Percentiles rank a stretch among this genome's conserved stretches.
Conservation (phyloP, 2,113 vertebrate genomes). For the Poicephalus gulielmi region DNA sequence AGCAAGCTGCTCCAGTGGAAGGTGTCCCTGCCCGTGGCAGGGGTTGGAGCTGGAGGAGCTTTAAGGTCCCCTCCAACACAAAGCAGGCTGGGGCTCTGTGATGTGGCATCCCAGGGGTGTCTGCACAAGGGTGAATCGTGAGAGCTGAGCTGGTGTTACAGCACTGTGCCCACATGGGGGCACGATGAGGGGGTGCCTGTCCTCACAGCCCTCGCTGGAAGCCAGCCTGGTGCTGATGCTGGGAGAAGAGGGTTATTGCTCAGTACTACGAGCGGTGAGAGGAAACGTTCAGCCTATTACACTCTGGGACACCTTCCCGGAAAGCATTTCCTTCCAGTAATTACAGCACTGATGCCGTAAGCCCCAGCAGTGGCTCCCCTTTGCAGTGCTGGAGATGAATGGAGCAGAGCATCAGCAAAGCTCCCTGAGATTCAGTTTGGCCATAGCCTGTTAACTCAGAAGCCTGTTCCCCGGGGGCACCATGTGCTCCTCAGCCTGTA, state of each 20-base stretch:
- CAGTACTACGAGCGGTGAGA: neutral
- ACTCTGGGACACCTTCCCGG: slow-evolving; percentile 35
- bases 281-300: neutral
- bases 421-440: neutral
- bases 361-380: neutral
- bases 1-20: too few relatives aligned
- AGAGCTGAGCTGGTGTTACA: neutral
- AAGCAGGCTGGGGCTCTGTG: neutral
- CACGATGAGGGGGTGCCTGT: rapidly evolving
- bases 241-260: neutral
- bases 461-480: neutral
- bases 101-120: neutral
- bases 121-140: neutral
- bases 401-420: neutral
- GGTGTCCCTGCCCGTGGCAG: too few relatives aligned
- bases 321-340: neutral
- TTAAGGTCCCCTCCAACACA: neutral
- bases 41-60: too few relatives aligned
- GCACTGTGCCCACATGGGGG: rapidly evolving
- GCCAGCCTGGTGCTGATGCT: neutral
- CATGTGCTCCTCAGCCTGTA: neutral
- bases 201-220: neutral
- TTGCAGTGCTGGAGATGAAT: neutral
- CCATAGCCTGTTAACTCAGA: neutral
- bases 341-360: neutral